Percentiles rank a stretch among this genome's conserved stretches.
Evolutionary conservation across 37 sponge, comb jelly and placozoan species (phyloP).

Genomic region (Ephydatia muelleri): DNA sequence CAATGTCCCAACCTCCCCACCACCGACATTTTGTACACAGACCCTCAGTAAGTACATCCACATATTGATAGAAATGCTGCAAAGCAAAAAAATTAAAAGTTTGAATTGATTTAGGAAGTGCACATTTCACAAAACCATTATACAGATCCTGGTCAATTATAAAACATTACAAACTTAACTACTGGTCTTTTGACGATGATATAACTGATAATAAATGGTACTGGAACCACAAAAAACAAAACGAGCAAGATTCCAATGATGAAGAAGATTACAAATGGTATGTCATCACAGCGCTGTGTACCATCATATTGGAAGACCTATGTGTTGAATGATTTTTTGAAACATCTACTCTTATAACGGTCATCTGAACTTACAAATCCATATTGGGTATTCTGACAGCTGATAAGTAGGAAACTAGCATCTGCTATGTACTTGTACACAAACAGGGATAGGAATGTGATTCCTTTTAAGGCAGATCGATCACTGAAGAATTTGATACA

Average conservation of each 20-base stretch:
- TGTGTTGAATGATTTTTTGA: not conserved
- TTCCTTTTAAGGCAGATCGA: slow-evolving; percentile 63
- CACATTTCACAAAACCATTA: no score
- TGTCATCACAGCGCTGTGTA: slow-evolving; percentile 24
- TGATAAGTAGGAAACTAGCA: slow-evolving; percentile 70
- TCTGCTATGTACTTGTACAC: slow-evolving; percentile 83
- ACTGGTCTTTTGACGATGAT: slow-evolving; percentile 48
- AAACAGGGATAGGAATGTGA: slow-evolving; percentile 61
- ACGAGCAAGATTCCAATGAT: slow-evolving; percentile 48
- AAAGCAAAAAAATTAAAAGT: not conserved
- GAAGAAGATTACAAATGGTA: slow-evolving; percentile 46
- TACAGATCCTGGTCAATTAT: no score
- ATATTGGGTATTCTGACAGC: slow-evolving; percentile 40
- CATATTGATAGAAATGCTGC: slow-evolving; percentile 71
- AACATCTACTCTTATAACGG: no score
- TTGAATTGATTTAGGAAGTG: no score
- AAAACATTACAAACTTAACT: not conserved
- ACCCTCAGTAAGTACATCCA: slow-evolving; percentile 75
- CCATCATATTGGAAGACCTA: slow-evolving; percentile 77
- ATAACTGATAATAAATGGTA: slow-evolving; percentile 42
- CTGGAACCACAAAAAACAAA: slow-evolving; percentile 45
- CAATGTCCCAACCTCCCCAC: slow-evolving; percentile 87
- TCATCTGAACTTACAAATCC: slow-evolving; percentile 55
- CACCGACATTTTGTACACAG: slow-evolving; percentile 56
- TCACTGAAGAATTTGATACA: slow-evolving; percentile 41